Evolutionary conservation across 2,113 vertebrate genomes (phyloP).

Genomic region (Typhlomys cinereus): DNA sequence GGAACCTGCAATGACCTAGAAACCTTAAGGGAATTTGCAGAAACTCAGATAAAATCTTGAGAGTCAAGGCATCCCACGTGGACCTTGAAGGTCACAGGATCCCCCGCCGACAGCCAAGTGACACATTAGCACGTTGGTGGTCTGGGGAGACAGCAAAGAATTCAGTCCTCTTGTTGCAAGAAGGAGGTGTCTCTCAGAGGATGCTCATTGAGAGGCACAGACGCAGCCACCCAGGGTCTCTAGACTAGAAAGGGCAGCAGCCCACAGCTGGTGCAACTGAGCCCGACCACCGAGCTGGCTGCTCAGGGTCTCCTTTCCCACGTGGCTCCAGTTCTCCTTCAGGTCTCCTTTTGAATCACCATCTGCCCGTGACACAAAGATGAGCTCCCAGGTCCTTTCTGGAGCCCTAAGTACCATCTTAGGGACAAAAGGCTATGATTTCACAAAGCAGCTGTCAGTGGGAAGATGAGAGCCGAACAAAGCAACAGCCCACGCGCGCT

Average conservation of each 20-base stretch:
- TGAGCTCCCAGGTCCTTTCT: not conserved
- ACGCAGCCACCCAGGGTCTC: accelerated
- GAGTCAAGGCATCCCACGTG: not conserved
- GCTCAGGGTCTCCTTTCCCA: not conserved
- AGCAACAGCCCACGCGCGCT: not conserved
- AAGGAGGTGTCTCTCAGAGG: not conserved
- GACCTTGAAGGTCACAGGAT: not conserved
- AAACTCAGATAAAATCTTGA: not conserved
- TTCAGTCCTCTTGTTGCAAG: not conserved
- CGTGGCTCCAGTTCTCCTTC: accelerated
- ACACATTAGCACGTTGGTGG: not conserved
- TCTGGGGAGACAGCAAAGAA: not conserved
- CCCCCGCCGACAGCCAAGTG: accelerated
- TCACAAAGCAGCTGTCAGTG: not conserved
- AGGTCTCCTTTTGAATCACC: not conserved
- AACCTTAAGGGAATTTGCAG: not conserved
- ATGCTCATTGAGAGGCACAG: not conserved
- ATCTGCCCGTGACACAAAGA: not conserved
- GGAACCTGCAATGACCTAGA: not conserved
- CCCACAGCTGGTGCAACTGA: not conserved
- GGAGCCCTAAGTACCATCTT: not conserved
- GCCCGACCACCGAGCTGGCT: too few species aligned
- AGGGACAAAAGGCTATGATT: not conserved
- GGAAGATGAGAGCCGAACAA: not conserved
- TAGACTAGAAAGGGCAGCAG: not conserved